These are phyloP conservation scores for Caenorhabditis sp. DNA, from an alignment of 2,888 invertebrate species.

Conservation along the genomic window DNA sequence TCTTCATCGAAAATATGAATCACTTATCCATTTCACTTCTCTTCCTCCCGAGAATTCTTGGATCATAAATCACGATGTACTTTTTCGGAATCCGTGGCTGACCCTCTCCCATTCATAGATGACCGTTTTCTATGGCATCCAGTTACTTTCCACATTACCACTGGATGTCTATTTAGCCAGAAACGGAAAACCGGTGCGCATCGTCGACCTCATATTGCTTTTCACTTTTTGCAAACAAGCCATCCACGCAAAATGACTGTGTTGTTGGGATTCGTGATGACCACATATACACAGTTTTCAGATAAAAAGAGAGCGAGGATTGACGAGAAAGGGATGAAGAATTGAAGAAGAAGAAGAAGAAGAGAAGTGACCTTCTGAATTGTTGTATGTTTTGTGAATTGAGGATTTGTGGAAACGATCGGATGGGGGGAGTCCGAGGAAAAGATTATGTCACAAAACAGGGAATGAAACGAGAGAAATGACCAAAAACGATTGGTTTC, in stretches of 20 bases:
- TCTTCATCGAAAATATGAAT: neutral
- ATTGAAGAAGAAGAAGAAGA: neutral
- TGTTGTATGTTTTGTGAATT: slow-evolving; percentile 45
- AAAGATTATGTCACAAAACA: slow-evolving; percentile 62
- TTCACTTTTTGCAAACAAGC: slow-evolving; percentile 62
- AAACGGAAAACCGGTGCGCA: slow-evolving; percentile 48
- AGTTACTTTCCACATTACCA: slow-evolving; percentile 17
- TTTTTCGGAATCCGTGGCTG: slow-evolving; percentile 42
- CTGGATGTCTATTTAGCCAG: slow-evolving; percentile 26
- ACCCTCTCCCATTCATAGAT: slow-evolving; percentile 25
- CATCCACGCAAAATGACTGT: slow-evolving; percentile 40
- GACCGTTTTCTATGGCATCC: slow-evolving; percentile 41
- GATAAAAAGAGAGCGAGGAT: slow-evolving; percentile 22
- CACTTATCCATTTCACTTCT: slow-evolving; percentile 6
- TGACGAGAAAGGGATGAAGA: slow-evolving; percentile 30
- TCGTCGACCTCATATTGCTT: slow-evolving; percentile 57
- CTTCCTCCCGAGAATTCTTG: slow-evolving; percentile 9
- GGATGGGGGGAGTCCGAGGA: slow-evolving; percentile 37
- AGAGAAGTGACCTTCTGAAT: slow-evolving; percentile 30
- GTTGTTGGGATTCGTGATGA: slow-evolving; percentile 17
- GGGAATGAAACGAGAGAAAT: slow-evolving; percentile 52
- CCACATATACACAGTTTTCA: slow-evolving; percentile 25
- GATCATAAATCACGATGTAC: slow-evolving; percentile 36
- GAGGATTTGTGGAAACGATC: slow-evolving; percentile 25
- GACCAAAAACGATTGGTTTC: slow-evolving; percentile 60